phyloP scores from a whole-genome alignment of 37 sponge, comb jelly and placozoan genomes.

The Beroe forskalii region DNA sequence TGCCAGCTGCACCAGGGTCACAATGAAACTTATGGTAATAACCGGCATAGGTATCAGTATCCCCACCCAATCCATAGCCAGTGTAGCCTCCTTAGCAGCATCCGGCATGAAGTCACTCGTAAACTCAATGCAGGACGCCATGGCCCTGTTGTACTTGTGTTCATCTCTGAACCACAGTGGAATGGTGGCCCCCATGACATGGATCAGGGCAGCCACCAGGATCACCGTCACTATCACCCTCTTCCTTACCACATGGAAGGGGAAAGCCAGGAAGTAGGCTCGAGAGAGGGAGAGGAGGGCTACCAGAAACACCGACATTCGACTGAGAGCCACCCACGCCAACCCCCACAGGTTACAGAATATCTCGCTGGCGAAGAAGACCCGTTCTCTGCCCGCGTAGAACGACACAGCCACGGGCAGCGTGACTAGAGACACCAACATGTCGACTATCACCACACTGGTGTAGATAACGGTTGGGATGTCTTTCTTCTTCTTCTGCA shows the following conservation, averaged over 20 bases:
- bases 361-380: not conserved
- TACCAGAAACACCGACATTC: constrained; percentile 34
- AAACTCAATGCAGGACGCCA: constrained; percentile 7
- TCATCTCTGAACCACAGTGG: constrained; percentile 10
- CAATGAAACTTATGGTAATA: constrained; percentile 4
- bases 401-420: not conserved
- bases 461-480: constrained; percentile 13
- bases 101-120: not conserved
- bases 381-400: not conserved
- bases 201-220: not conserved
- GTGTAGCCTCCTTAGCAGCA: not conserved
- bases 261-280: constrained; percentile 46
- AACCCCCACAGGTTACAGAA: constrained; percentile 35
- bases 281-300: constrained; percentile 10
- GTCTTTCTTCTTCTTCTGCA: constrained; percentile 12
- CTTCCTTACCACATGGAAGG: not conserved
- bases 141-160: not conserved
- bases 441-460: not conserved
- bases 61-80: constrained; percentile 8
- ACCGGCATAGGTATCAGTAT: constrained; percentile 20
- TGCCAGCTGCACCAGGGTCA: constrained; percentile 10
- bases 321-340: not conserved
- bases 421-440: not conserved
- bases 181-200: not conserved
- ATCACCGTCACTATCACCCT: not conserved